Conservation (phyloP, 2,888 invertebrate species). For the Marronus borbonicus region DNA sequence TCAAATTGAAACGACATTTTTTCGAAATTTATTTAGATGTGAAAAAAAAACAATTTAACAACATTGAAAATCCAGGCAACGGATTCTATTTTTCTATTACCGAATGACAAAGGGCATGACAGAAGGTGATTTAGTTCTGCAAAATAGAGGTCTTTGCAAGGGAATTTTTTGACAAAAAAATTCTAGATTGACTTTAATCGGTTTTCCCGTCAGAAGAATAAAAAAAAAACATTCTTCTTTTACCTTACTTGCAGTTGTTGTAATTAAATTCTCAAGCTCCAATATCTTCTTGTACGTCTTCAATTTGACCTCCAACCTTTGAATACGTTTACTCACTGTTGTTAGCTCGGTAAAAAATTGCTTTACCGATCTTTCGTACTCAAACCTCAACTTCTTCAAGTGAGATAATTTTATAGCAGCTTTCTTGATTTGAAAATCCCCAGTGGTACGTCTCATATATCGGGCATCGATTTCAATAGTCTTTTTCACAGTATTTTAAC, state of each 20-base stretch:
- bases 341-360: constrained; percentile 41
- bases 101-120: background rate
- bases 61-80: too few species aligned
- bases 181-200: too few species aligned
- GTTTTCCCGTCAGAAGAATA: too few species aligned
- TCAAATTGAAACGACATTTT: background rate
- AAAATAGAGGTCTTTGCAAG: too few species aligned
- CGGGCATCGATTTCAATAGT: background rate
- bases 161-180: too few species aligned
- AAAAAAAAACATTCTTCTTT: too few species aligned
- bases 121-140: background rate
- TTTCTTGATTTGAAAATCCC: constrained; percentile 27
- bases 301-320: constrained; percentile 44
- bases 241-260: constrained; percentile 39
- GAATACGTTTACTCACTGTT: constrained; percentile 26
- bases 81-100: background rate
- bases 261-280: constrained; percentile 11
- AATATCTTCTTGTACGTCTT: constrained; percentile 41
- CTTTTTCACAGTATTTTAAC: background rate
- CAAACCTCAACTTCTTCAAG: constrained; percentile 37
- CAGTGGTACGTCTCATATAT: constrained; percentile 23
- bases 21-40: too few species aligned
- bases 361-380: constrained; percentile 42
- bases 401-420: constrained; percentile 28
- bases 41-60: too few species aligned